These are phyloP conservation scores for Camarhynchus parvulus DNA, from an alignment of 2,113 vertebrate species.

Conservation along the genomic window DNA sequence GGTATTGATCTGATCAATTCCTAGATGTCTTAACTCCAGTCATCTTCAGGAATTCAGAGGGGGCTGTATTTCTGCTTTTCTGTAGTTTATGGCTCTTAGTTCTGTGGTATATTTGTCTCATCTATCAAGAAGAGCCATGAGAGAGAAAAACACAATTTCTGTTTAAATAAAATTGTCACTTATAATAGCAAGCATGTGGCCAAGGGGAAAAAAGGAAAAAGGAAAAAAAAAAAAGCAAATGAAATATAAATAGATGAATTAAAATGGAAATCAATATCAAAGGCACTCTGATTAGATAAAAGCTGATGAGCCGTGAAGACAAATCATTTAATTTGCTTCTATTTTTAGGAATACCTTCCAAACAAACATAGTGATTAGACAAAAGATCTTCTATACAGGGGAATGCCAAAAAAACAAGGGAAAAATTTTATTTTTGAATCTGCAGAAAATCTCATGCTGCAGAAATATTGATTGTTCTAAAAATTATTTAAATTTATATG, in stretches of 20 bases:
- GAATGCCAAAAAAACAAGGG: neutral
- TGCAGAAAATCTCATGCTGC: neutral
- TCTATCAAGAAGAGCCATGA: neutral
- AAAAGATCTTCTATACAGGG: neutral
- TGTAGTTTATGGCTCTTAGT: neutral
- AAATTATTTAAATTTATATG: neutral
- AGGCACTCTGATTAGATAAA: constrained; percentile 30
- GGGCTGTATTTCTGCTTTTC: neutral
- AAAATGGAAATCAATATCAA: constrained; percentile 20
- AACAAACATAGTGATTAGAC: constrained; percentile 34
- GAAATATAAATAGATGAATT: constrained; percentile 8
- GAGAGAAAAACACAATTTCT: neutral
- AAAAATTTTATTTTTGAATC: neutral
- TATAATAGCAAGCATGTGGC: neutral
- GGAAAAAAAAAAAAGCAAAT: accelerated
- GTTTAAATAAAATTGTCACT: neutral
- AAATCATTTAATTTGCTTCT: constrained; percentile 28
- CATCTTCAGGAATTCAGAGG: neutral
- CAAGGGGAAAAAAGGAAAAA: neutral
- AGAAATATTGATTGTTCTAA: neutral
- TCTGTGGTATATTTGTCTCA: neutral
- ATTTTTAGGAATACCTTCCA: constrained; percentile 21
- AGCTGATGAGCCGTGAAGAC: constrained; percentile 3
- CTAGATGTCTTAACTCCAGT: neutral
- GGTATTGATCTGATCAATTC: neutral